A percentile compares a stretch with the other conserved stretches of the same genome.
Conservation (phyloP, 2,797 vertebrate genomes). For the Hyperoplus lanceolatus region DNA sequence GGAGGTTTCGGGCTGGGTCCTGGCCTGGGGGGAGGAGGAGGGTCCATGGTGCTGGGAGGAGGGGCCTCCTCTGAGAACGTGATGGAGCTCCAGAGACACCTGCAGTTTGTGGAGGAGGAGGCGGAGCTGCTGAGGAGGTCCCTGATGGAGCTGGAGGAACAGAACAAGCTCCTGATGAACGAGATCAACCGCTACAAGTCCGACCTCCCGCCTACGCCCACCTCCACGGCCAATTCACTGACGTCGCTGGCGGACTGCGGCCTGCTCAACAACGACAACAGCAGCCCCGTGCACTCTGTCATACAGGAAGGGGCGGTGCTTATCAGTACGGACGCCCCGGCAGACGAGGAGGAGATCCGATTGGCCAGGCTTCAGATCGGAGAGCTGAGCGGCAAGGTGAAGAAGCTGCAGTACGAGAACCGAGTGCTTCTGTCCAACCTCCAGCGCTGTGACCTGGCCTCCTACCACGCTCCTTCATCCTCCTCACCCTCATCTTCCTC, state of each 20-base stretch:
- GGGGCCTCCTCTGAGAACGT: constrained; percentile 90
- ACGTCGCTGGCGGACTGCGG: constrained; percentile 63
- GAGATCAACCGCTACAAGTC: constrained; percentile 96
- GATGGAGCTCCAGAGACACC: constrained; percentile 93
- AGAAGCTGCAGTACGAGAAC: constrained; percentile 99
- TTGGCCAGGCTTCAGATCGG: constrained; percentile 92
- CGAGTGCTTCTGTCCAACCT: constrained; percentile 96
- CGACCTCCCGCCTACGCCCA: constrained; percentile 81
- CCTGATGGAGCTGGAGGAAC: constrained; percentile 96
- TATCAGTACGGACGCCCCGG: constrained; percentile 85
- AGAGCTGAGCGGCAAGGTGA: constrained; percentile 95
- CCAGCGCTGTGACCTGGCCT: constrained; percentile 95
- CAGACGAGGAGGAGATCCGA: constrained; percentile 92
- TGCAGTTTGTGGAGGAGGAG: constrained; percentile 99
- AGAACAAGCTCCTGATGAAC: constrained; percentile 96
- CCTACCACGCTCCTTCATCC: constrained; percentile 86
- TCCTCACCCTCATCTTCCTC: constrained; percentile 70
- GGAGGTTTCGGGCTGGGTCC: constrained; percentile 80
- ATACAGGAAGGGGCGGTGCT: constrained; percentile 91
- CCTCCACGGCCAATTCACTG: constrained; percentile 55
- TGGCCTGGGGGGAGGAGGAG: constrained; percentile 65
- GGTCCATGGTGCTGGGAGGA: constrained; percentile 72
- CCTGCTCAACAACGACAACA: constrained; percentile 71
- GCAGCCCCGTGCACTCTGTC: constrained; percentile 78
- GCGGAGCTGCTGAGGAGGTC: constrained; percentile 95